These are phyloP conservation scores for Acromyrmex echinatior DNA, from an alignment of 1,140 invertebrate species.

Conservation along the genomic window DNA sequence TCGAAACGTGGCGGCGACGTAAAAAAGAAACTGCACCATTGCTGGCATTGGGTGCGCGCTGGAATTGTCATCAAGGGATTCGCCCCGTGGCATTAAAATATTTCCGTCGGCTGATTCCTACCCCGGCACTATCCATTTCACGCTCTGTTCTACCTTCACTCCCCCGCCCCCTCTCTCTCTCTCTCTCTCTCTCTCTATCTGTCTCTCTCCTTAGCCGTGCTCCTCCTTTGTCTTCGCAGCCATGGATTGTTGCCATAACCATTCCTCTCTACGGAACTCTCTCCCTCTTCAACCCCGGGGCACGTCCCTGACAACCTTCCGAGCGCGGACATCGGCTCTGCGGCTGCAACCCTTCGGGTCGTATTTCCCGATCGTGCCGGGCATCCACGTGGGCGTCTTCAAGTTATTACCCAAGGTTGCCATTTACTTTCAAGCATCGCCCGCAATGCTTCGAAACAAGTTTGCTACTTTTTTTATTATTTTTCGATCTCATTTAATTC, in stretches of 20 bases:
- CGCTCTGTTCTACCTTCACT: background rate
- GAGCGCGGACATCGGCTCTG: conserved; percentile 31
- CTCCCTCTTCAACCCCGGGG: background rate
- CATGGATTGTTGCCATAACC: conserved; percentile 72
- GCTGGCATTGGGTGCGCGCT: conserved; percentile 46
- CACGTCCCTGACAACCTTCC: conserved; percentile 42
- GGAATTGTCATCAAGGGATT: conserved; percentile 81
- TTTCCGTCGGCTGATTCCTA: conserved; percentile 79
- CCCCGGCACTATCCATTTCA: conserved; percentile 43
- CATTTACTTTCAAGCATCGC: conserved; percentile 38
- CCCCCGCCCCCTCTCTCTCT: background rate
- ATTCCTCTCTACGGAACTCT: conserved; percentile 38
- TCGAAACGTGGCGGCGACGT: conserved; percentile 53
- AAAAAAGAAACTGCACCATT: conserved; percentile 38
- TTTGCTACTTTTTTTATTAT: conserved; percentile 12
- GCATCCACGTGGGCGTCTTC: conserved; percentile 49
- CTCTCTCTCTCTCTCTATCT: background rate
- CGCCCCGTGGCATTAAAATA: conserved; percentile 80
- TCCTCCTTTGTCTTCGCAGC: conserved; percentile 55
- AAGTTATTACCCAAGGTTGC: conserved; percentile 45
- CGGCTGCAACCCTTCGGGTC: conserved; percentile 52
- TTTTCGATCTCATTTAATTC: conserved; percentile 25
- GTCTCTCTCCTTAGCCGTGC: conserved; percentile 5
- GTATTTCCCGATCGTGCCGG: conserved; percentile 51
- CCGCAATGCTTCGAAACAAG: conserved; percentile 5